Percentiles rank a stretch among this genome's conserved stretches.
Conservation (phyloP, 53 echinoderm and acorn worm genomes). For the Glandiceps talaboti region DNA sequence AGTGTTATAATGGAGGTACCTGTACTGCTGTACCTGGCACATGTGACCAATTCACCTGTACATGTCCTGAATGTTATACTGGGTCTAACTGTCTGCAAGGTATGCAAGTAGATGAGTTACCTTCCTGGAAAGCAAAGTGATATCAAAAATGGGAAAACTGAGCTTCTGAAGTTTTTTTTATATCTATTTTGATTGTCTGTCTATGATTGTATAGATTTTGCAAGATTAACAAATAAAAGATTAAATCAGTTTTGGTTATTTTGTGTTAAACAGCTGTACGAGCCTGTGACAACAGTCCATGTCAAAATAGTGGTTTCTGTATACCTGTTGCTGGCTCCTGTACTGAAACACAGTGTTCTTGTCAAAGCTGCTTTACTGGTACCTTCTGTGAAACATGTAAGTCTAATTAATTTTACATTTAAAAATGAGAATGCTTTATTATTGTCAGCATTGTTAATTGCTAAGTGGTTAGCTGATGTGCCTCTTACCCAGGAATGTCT, state of each 20-base stretch:
- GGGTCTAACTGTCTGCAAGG: conserved; percentile 25
- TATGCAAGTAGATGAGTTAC: too few species aligned
- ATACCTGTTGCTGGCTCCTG: conserved; percentile 39
- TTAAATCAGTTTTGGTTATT: too few species aligned
- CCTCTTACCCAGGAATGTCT: too few species aligned
- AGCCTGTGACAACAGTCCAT: conserved; percentile 48
- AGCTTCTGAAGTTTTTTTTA: too few species aligned
- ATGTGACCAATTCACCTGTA: conserved; percentile 31
- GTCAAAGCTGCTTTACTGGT: neutral
- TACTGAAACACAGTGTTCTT: neutral
- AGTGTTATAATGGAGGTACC: conserved; percentile 32
- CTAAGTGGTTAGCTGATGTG: too few species aligned
- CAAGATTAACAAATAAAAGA: too few species aligned
- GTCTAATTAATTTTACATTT: neutral
- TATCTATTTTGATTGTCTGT: too few species aligned
- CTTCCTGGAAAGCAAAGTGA: too few species aligned
- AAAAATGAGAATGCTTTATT: too few species aligned
- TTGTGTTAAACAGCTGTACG: conserved; percentile 20
- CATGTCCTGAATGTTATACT: conserved; percentile 33
- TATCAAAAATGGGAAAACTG: too few species aligned
- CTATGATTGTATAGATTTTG: too few species aligned
- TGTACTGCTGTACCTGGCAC: neutral
- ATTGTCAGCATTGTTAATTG: too few species aligned
- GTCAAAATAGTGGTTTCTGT: conserved; percentile 52
- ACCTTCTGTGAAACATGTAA: neutral